Conservation (phyloP, 2,113 vertebrate species). For the Zosterops borbonicus region DNA sequence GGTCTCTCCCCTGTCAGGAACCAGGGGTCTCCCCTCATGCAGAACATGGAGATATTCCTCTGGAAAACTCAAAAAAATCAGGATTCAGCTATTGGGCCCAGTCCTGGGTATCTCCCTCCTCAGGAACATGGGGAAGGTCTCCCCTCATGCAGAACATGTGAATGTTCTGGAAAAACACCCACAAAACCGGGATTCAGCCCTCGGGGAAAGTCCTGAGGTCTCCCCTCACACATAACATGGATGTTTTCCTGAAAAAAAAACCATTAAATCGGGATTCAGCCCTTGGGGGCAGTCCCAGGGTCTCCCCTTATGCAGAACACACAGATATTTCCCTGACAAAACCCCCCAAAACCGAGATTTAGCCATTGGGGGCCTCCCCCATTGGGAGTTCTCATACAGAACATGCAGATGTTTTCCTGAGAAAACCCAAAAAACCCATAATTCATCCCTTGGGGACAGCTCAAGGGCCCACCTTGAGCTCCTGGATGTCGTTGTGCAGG, state of each 20-base stretch:
- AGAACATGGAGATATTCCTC: not conserved
- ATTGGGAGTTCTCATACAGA: not conserved
- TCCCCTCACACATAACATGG: too few species aligned
- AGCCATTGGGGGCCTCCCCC: not conserved
- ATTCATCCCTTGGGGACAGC: too few species aligned
- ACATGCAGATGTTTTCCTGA: not conserved
- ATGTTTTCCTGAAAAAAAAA: too few species aligned
- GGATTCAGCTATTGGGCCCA: not conserved
- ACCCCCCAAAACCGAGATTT: not conserved
- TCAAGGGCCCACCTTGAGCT: not conserved
- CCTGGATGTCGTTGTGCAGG: not conserved
- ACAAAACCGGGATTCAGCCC: not conserved
- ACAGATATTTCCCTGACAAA: too few species aligned
- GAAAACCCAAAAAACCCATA: too few species aligned
- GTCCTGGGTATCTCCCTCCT: too few species aligned
- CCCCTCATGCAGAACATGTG: too few species aligned
- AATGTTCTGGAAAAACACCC: too few species aligned
- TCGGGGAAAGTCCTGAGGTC: not conserved
- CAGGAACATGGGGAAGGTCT: too few species aligned
- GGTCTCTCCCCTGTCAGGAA: too few species aligned
- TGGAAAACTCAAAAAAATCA: not conserved
- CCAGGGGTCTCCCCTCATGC: too few species aligned
- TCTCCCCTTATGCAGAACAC: too few species aligned
- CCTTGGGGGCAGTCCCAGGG: not conserved
- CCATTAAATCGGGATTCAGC: not conserved